Evolutionary conservation across 2,797 vertebrate genomes (phyloP), one percentile per base, ranked within the genome.

Genomic region (Sarcophilus harrisii): DNA sequence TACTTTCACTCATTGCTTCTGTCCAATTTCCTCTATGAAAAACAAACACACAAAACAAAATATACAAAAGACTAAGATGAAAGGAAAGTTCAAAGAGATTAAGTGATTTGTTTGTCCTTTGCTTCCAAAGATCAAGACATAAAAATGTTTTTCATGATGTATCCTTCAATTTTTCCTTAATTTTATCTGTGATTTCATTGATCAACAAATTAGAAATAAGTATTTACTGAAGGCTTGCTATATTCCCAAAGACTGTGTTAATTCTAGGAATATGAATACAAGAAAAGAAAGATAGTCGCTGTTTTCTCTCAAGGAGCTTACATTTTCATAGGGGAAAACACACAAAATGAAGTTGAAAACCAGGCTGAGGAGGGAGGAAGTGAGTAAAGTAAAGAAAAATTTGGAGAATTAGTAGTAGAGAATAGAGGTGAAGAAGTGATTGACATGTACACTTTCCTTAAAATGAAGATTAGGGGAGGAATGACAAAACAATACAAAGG

Each of bases 161-260:
- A 18, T 66, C 5, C 16, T 73, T 73, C n/a, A 38, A 38, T 73
- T 38, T 66, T 66, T 62, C 38, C 6, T 10, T 38, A 66, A 66
- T 66, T 73, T 21, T 21, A 73, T 16, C 6, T 73, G 28, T 21
- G 16, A 73, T 73, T 24, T 73, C n/a, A 38, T 24, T 73, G 66
- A n/a, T 73, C 28, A 59, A 59, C 9, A 59, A 58, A 24, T 58
- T 14, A 73, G 73, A 73, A 73, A 55, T 57, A 30, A 87, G 62
- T 66, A 95, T 91, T 81, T 92, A 95, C 55, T 87, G 94, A 92
- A 57, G 29, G 92, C 55, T 16, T 90, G 92, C 28, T 62, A 24
- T 90, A 27, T 55, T 59, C 45, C 52, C 24, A 91, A 21, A 4
- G 57, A 90, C 81, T 57, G 0, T 58, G 62, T 16, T 93, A 57